Conservation (phyloP, 2,888 invertebrate genomes). For the Pristionchus exspectatus region DNA sequence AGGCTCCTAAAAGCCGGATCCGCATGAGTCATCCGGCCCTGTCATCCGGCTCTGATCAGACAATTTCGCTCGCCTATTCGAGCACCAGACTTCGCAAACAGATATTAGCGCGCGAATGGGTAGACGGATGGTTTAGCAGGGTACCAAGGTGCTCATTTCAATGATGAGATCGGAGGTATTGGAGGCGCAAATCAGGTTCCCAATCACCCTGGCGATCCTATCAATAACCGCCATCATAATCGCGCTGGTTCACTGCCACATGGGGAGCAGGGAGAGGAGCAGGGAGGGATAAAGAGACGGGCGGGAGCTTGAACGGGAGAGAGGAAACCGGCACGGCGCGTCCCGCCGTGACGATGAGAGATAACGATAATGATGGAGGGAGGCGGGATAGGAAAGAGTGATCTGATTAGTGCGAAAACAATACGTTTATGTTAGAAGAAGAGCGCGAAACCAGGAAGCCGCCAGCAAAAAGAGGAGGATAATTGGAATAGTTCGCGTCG, state of each 20-base stretch:
- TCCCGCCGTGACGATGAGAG: neutral
- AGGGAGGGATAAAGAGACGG: neutral
- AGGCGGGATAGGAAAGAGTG: neutral
- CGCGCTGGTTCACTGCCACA: neutral
- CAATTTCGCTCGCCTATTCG: neutral
- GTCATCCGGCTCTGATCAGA: neutral
- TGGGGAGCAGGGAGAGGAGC: conserved; percentile 87
- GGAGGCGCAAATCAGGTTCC: neutral
- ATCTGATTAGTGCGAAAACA: neutral
- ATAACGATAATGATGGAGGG: conserved; percentile 3
- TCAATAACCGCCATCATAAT: conserved; percentile 18
- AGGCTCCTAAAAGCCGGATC: neutral
- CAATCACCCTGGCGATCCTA: conserved; percentile 9
- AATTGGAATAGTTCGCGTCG: neutral
- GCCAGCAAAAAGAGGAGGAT: neutral
- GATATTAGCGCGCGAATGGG: neutral
- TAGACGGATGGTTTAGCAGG: neutral
- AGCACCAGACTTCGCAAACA: neutral
- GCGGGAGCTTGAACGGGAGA: neutral
- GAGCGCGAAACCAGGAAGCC: neutral
- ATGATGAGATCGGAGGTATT: neutral
- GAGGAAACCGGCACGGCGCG: neutral
- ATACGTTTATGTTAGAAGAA: neutral
- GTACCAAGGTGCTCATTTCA: neutral
- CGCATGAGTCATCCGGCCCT: neutral